Evolutionary conservation across 1,140 invertebrate species (phyloP), one percentile per base, ranked within the genome.

Genomic region (Drosophila varians): DNA sequence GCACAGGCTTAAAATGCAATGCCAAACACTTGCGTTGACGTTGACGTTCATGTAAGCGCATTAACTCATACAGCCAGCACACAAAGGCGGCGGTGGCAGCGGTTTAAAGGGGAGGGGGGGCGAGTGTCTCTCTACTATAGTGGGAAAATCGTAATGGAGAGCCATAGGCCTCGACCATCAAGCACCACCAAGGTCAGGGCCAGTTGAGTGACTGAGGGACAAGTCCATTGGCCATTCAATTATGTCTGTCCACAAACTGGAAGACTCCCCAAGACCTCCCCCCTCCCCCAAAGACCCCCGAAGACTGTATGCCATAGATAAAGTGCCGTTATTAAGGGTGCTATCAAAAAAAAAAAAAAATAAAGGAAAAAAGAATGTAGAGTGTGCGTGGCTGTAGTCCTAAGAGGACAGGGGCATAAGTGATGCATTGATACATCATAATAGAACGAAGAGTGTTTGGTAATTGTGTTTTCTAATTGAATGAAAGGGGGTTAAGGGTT

Each of bases 1-100:
- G 71, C 58, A 65, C 36, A 45, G 53, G 80, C 80, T 86, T 86
- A 76, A 72, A 84, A 79, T 76, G 66, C 76, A 86, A 86, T 86
- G 75, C 62, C 76, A 80, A 76, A 79, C 80, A 84, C 80, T 86
- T 86, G 58, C 80, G 69, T 72, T 71, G 54, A 58, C 68, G 69
- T 48, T 26, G 56, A 48, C 52, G 70, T 65, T 54, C 55, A 62
- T 74, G 61, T 84, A 84, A 84, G 80, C 80, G 80, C 64, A 84
- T 84, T 83, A 84, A 77, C 75, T 60, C 66, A 56, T 69, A 69
- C 62, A 34, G 56, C 58, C 40, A 51, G 16, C 51, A n/a, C n/a
- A n/a, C n/a, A n/a, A n/a, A n/a, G n/a, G n/a, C n/a, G n/a, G n/a
- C n/a, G n/a, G n/a, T n/a, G n/a, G n/a, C n/a, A n/a, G n/a, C n/a